Evolutionary conservation across 1,140 invertebrate genomes (phyloP).

Genomic region (Drosophila funebris): DNA sequence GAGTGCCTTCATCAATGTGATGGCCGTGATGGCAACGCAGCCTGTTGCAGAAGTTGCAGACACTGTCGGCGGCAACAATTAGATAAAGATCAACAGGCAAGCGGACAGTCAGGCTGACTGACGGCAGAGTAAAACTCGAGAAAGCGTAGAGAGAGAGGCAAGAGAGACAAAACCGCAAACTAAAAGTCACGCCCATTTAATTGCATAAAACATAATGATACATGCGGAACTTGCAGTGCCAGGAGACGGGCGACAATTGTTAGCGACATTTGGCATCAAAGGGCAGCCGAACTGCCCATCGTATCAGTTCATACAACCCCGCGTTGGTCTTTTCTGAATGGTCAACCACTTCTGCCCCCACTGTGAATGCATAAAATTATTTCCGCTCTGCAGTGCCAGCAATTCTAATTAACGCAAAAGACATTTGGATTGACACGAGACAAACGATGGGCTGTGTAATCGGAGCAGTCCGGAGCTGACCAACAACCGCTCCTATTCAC

Average conservation of each 20-base stretch:
- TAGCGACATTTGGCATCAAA: constrained; percentile 80
- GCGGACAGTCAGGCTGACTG: constrained; percentile 1
- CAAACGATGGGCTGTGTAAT: constrained; percentile 74
- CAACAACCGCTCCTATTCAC: constrained; percentile 40
- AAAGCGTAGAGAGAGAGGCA: constrained; percentile 5
- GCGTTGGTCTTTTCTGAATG: not conserved
- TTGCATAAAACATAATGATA: constrained; percentile 74
- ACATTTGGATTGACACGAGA: constrained; percentile 81
- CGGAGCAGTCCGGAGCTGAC: constrained; percentile 66
- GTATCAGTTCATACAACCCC: not conserved
- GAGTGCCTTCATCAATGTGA: constrained; percentile 28
- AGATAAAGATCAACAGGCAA: constrained; percentile 76
- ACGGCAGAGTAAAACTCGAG: constrained; percentile 2
- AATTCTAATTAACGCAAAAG: constrained; percentile 82
- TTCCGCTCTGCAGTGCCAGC: constrained; percentile 62
- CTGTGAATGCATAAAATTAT: constrained; percentile 77
- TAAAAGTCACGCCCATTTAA: constrained; percentile 78
- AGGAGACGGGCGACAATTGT: constrained; percentile 62
- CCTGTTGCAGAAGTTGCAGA: constrained; percentile 52
- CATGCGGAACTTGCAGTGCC: constrained; percentile 40
- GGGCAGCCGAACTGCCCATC: constrained; percentile 56
- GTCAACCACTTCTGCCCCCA: not conserved
- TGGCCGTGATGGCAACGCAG: constrained; percentile 27
- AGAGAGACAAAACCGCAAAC: constrained; percentile 57
- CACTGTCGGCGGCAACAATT: constrained; percentile 60